Base-by-base conservation (phyloP, 2,113 vertebrate species). In the Gnathonemus longibarbis region DNA sequence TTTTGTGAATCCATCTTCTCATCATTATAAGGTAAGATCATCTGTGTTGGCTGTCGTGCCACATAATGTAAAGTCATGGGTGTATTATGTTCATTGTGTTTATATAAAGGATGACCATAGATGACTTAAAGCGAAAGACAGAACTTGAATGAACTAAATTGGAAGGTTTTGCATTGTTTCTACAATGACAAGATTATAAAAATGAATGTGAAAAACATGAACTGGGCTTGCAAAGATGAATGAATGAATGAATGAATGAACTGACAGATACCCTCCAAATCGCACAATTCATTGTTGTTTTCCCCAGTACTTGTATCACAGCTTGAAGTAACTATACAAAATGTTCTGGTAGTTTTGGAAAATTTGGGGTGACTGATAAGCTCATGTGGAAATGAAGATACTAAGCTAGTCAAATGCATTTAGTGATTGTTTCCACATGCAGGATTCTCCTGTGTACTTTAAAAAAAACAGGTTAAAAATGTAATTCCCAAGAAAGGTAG, bases 21-120 rank as follows among this genome's bases (percentile, higher is more conserved):
- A 6, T 48, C 53, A 48, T 83, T 58, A 50, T 87, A 90, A 90
- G 89, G 89, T 90, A 74, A 83, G 74, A 53, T 86, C n/a, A 50
- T 50, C 13, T 46, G 21, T 84, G 45, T 46, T 24, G 42, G 21
- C 17, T 84, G 17, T 24, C 2, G 2, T 84, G 19, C 21, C 24
- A 8, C 4, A 39, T 70, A 42, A 17, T 80, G 35, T 19, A 80
- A 80, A 39, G 74, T 42, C 35, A 8, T 19, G 9, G 83, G 17
- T 84, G 21, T 48, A 84, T 48, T 48, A 46, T 84, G 45, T 84
- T 19, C 45, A 84, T 42, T 27, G 15, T 80, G 35, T 7, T 7
- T 77, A 35, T 35, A 17, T 39, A 13, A 35, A 77, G 70, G 13
- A 77, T 77, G n/a, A 74, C 13, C 9, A 13, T 35, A 35, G 66